Base-by-base conservation (phyloP, 2,113 vertebrate genomes). In the Datnioides undecimradiatus region DNA sequence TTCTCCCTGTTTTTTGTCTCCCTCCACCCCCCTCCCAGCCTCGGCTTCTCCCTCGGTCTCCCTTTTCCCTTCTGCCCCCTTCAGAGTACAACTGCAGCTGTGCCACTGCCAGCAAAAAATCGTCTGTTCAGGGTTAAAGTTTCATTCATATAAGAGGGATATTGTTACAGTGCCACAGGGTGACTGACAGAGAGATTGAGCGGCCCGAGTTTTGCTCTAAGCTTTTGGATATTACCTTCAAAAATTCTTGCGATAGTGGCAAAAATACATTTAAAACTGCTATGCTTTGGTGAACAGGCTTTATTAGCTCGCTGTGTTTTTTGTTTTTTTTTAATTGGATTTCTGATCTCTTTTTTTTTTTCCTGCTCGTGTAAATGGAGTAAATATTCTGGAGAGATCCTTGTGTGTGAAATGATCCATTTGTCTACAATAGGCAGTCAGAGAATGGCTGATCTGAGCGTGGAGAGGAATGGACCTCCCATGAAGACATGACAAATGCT, bases 401-500 rank as follows among this genome's bases (percentile, higher is more conserved):
- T 65, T 48, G 23, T 54, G 79, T 87, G 74, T 77, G 85, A 87
- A 83, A 74, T 79, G 82, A 86, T 87, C 59, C 79, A 49, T 91
- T 80, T 63, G 73, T 86, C 65, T 69, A 17, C 55, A 69, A 76
- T 74, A 77, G 63, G 29, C 73, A 75, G 77, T 54, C 65, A 43
- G 71, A 84, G 67, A 62, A 73, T 6, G 2, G 76, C 34, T 84
- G 75, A 88, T 87, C 66, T 38, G 41, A 78, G 85, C 46, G 21
- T 62, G 74, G 67, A 87, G 83, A 88, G 75, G 49, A 84, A 86
- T 73, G 75, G 86, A 90, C 89, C 86, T 84, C 91, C 89, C 73
- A 67, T 52, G 80, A 86, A 83, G 87, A 93, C 84, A 86, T 91
- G 90, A 91, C 90, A 91, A 91, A 91, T 90, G 86, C 79, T 85